Conservation (phyloP, 2,888 invertebrate species). For the Acrocyrtus sp. region DNA sequence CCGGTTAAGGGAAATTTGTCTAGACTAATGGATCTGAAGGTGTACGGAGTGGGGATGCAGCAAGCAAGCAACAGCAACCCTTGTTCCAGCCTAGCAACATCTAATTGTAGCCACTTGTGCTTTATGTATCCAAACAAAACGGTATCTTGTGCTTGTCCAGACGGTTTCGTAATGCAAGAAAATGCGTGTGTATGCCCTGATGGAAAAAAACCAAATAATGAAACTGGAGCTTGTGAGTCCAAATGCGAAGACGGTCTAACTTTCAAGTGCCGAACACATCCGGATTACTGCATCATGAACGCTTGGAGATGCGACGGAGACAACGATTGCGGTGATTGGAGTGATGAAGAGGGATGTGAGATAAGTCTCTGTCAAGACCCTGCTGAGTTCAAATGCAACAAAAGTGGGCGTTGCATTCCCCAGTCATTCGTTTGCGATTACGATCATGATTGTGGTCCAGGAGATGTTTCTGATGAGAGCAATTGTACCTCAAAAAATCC, state of each 20-base stretch:
- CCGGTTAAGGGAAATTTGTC: slow-evolving; percentile 73
- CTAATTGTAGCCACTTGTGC: slow-evolving; percentile 78
- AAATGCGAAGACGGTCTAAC: slow-evolving; percentile 24
- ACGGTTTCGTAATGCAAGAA: slow-evolving; percentile 72
- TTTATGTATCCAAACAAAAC: slow-evolving; percentile 77
- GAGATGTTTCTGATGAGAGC: slow-evolving; percentile 76
- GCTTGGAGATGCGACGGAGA: slow-evolving; percentile 28
- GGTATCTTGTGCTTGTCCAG: slow-evolving; percentile 82
- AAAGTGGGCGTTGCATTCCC: slow-evolving; percentile 30
- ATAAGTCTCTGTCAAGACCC: slow-evolving; percentile 34
- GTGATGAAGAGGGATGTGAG: slow-evolving; percentile 42
- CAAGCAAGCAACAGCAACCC: slow-evolving; percentile 20
- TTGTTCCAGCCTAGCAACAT: slow-evolving; percentile 66
- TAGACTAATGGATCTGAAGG: slow-evolving; percentile 84
- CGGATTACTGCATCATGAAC: slow-evolving; percentile 23
- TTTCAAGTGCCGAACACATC: slow-evolving; percentile 18
- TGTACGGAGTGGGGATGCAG: slow-evolving; percentile 54
- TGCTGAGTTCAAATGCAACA: slow-evolving; percentile 49
- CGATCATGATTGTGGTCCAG: slow-evolving; percentile 76
- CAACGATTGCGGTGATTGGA: slow-evolving; percentile 45
- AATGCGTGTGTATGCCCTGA: slow-evolving; percentile 82
- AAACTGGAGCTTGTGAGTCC: slow-evolving; percentile 73
- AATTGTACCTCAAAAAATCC: slow-evolving; percentile 68
- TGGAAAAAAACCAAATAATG: slow-evolving; percentile 70
- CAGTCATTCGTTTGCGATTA: slow-evolving; percentile 72